Evolutionary conservation across 2,888 invertebrate genomes (phyloP).

Genomic region (Cactoblastis cactorum): DNA sequence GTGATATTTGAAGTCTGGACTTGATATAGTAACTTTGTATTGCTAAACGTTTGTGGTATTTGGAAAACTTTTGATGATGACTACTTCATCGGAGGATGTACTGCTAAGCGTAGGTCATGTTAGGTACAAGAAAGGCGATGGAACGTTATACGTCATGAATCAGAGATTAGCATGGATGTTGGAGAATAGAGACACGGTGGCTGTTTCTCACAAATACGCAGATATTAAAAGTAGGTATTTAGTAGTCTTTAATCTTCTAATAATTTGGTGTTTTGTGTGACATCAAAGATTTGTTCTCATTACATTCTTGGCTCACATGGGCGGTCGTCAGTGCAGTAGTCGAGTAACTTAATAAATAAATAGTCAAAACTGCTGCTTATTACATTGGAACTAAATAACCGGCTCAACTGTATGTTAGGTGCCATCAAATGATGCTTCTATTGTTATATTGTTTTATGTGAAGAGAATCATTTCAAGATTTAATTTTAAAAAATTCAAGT

Average conservation of each 20-base stretch:
- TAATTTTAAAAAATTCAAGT: too few relatives aligned
- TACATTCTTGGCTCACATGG: too few relatives aligned
- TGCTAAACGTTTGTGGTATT: conserved; percentile 13
- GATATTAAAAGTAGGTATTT: conserved; percentile 93
- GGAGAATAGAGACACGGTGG: conserved; percentile 93
- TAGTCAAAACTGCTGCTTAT: too few relatives aligned
- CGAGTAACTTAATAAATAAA: too few relatives aligned
- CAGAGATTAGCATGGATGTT: conserved; percentile 98
- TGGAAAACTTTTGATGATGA: conserved; percentile 76
- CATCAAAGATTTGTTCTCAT: not conserved
- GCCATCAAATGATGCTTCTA: too few relatives aligned
- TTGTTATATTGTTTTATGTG: too few relatives aligned
- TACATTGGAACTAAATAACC: too few relatives aligned
- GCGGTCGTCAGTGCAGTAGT: too few relatives aligned
- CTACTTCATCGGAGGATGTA: conserved; percentile 96
- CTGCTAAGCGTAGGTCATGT: conserved; percentile 95
- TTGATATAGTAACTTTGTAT: conserved; percentile 14
- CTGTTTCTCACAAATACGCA: conserved; percentile 94
- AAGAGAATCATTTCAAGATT: too few relatives aligned
- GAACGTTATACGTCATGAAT: conserved; percentile 96
- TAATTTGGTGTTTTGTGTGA: too few relatives aligned
- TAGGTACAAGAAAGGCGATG: conserved; percentile 97
- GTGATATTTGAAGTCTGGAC: conserved; percentile 18
- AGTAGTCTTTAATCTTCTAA: not conserved
- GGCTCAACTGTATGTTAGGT: too few relatives aligned